phyloP scores from a whole-genome alignment of 2,888 invertebrate genomes.

The Melinopterus prodromus region DNA sequence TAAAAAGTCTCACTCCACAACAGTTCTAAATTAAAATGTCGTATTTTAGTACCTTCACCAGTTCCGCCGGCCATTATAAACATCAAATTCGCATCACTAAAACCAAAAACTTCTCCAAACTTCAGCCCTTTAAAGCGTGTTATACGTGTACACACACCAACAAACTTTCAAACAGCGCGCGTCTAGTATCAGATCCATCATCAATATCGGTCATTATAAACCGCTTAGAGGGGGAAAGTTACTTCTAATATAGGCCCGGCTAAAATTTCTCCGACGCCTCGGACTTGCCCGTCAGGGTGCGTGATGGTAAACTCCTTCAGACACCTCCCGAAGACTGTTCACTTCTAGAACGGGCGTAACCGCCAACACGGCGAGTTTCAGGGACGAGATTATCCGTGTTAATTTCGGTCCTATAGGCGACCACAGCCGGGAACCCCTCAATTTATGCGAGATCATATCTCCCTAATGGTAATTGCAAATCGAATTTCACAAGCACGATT shows the following conservation, averaged over 20 bases:
- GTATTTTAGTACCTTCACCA: too few relatives aligned
- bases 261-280: neutral
- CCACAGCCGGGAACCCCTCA: conserved; percentile 7
- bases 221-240: neutral
- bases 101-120: neutral
- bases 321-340: neutral
- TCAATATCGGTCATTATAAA: conserved; percentile 4
- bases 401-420: neutral
- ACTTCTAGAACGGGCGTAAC: neutral
- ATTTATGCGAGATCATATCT: conserved; percentile 26
- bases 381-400: neutral
- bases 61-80: neutral
- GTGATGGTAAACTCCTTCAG: neutral
- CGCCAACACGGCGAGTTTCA: neutral
- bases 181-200: neutral
- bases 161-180: neutral
- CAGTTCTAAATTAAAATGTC: too few relatives aligned
- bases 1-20: too few relatives aligned
- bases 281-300: neutral
- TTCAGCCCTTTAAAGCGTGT: neutral
- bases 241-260: neutral
- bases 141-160: neutral
- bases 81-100: neutral
- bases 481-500: conserved; percentile 13
- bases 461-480: conserved; percentile 17